Conservation (phyloP, 2,797 vertebrate species). For the Alosa sapidissima region DNA sequence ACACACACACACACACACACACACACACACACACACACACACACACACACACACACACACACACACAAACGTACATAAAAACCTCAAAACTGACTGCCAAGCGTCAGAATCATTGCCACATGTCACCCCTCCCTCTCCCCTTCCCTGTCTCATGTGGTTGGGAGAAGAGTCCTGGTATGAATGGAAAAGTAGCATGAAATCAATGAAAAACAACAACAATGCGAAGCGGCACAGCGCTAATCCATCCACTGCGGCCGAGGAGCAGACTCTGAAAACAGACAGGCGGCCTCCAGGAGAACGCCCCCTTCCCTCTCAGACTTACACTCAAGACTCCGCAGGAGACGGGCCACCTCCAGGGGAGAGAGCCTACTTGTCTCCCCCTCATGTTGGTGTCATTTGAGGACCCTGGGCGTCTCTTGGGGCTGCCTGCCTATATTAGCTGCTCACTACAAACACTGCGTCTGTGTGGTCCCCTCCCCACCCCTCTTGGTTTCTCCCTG, state of each 20-base stretch:
- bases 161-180: conserved; percentile 22
- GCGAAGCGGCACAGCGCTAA: not conserved
- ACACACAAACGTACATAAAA: not conserved
- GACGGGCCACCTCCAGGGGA: not conserved
- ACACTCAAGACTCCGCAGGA: not conserved
- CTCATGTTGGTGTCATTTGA: not conserved
- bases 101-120: conserved; percentile 41
- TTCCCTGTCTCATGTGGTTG: conserved; percentile 14
- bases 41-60: not conserved
- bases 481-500: not conserved
- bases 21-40: not conserved
- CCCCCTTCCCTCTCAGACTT: not conserved
- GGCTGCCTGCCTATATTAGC: not conserved
- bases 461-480: not conserved
- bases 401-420: not conserved
- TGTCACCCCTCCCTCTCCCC: conserved; percentile 24
- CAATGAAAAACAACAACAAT: conserved; percentile 26
- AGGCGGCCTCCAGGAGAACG: not conserved
- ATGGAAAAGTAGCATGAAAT: conserved; percentile 47
- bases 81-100: conserved; percentile 28
- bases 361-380: not conserved
- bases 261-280: not conserved
- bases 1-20: not conserved
- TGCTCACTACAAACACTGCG: not conserved
- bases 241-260: not conserved